Conservation (phyloP, 1,140 invertebrate genomes). For the Ditylenchus dipsaci region DNA sequence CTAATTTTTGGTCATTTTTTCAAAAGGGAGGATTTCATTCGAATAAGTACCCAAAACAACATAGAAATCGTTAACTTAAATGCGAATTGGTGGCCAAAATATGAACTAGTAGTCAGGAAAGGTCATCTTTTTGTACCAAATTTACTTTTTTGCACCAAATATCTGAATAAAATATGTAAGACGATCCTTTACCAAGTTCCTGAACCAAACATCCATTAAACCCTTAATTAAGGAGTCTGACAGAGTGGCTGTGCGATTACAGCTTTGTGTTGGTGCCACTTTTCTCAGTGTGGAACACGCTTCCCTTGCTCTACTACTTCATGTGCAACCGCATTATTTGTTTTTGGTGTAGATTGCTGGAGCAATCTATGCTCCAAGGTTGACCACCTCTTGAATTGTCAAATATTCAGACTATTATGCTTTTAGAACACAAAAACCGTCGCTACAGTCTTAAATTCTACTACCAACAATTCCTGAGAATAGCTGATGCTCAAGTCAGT, state of each 20-base stretch:
- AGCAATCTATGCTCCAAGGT: constrained; percentile 38
- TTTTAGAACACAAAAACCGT: constrained; percentile 38
- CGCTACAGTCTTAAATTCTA: constrained; percentile 49
- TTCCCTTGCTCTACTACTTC: constrained; percentile 50
- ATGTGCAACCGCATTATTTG: constrained; percentile 48
- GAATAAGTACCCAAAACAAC: too few species aligned
- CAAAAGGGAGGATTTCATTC: too few species aligned
- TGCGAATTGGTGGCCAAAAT: too few species aligned
- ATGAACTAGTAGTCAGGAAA: too few species aligned
- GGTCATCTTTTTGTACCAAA: not conserved
- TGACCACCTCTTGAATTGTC: too few species aligned
- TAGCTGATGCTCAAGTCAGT: constrained; percentile 43
- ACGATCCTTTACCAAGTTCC: not conserved
- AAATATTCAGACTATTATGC: too few species aligned
- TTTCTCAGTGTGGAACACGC: constrained; percentile 45
- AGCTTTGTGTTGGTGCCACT: constrained; percentile 45
- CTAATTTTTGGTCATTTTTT: too few species aligned
- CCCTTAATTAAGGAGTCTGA: not conserved
- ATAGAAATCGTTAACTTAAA: too few species aligned
- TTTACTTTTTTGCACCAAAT: not conserved
- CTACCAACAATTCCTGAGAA: constrained; percentile 52
- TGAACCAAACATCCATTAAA: not conserved
- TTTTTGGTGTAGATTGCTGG: constrained; percentile 42
- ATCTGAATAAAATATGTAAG: too few species aligned
- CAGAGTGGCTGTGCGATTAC: constrained; percentile 34